Evolutionary conservation across 2,113 vertebrate genomes (phyloP), one percentile per base, ranked within the genome.

Genomic region (Neogale vison): DNA sequence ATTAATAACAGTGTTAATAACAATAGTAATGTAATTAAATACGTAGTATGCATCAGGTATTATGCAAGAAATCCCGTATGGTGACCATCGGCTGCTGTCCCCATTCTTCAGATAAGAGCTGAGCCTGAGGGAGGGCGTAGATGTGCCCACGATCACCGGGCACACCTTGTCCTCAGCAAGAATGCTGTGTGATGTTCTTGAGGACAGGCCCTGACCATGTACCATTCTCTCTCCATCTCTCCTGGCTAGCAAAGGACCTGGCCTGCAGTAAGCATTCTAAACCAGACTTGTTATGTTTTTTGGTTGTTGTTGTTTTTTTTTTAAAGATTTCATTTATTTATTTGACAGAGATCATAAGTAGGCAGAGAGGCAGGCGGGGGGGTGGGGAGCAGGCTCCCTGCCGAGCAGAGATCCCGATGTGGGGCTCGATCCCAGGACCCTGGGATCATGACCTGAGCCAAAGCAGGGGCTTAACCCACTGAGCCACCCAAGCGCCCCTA

Each of bases 1-100:
- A 24, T 39, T 7, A n/a, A 9, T 11, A 2, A 4, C 82, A 47
- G 9, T 5, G 1, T 45, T 11, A 39, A 11, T 10, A 1, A 9
- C 76, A 55, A 6, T 4, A 1, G 36, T 42, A 6, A 26, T 57
- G 47, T n/a, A 61, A 18, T 0, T 26, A 24, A 55, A 42, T 57
- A 1, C 6, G 20, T 24, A 39, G 17, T 4, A 0, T 2, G 36
- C 61, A 20, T 31, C 83, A 26, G 52, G 1, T 67, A 9, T 20
- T 21, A 4, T 34, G 57, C 77, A 42, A 20, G 55, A 39, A 10
- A 7, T 57, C 26, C 47, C 57, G 0, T 9, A 7, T 1, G 2
- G 8, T 47, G 57, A 31, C 74, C 34, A 3, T 15, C 55, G 29
- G 20, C 26, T 4, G 1, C 59, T 23, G 5, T 65, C 31, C 39